Conservation (phyloP, 2,888 invertebrate species). For the Choreutis nemorana region DNA sequence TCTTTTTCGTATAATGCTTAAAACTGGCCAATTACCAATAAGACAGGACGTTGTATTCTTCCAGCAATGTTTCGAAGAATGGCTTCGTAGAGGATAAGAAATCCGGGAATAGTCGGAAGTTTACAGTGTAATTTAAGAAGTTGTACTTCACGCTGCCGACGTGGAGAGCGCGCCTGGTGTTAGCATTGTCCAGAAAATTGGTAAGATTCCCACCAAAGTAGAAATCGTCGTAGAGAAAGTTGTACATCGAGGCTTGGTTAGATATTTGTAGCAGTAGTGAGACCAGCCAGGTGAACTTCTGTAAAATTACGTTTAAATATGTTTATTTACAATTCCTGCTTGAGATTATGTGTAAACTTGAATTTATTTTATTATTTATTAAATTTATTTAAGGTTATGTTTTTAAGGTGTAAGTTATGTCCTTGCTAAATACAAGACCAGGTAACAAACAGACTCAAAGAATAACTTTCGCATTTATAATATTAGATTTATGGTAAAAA, state of each 20-base stretch:
- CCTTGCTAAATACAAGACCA: too few relatives aligned
- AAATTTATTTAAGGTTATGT: too few relatives aligned
- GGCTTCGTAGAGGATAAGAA: slow-evolving; percentile 37
- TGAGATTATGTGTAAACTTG: too few relatives aligned
- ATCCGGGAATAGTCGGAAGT: slow-evolving; percentile 29
- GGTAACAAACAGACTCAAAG: too few relatives aligned
- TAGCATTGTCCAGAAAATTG: slow-evolving; percentile 21
- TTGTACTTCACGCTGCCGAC: slow-evolving; percentile 35
- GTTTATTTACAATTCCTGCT: too few relatives aligned
- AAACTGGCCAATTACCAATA: slow-evolving; percentile 31
- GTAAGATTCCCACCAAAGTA: slow-evolving; percentile 23
- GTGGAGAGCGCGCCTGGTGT: slow-evolving; percentile 39
- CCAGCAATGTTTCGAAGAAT: slow-evolving; percentile 33
- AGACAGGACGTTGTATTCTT: slow-evolving; percentile 37
- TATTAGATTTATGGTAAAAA: too few relatives aligned
- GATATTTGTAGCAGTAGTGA: slow-evolving; percentile 25
- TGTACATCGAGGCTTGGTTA: slow-evolving; percentile 43
- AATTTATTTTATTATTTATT: too few relatives aligned
- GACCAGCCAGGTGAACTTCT: slow-evolving; percentile 42
- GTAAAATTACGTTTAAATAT: slow-evolving; percentile 15
- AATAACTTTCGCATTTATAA: too few relatives aligned
- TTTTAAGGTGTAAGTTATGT: too few relatives aligned
- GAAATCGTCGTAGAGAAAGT: slow-evolving; percentile 39
- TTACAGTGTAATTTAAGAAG: slow-evolving; percentile 39
- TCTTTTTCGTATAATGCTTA: too few relatives aligned